These are phyloP conservation scores for Merodon equestris DNA, from an alignment of 2,888 invertebrate genomes.

Conservation along the genomic window DNA sequence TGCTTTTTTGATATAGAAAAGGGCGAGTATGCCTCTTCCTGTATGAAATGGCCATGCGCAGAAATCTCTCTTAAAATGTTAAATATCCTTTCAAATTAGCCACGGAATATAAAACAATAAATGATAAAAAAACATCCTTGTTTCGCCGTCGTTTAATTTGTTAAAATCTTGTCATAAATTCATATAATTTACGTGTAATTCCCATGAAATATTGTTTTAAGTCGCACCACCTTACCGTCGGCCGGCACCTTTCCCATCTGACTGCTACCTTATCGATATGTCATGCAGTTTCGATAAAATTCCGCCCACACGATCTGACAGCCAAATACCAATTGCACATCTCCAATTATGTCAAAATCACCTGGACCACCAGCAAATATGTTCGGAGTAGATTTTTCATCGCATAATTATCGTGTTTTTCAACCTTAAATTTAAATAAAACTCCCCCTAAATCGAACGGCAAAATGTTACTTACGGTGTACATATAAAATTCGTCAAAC, in stretches of 20 bases:
- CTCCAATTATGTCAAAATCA: conserved; percentile 62
- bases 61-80: too few species aligned
- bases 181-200: too few species aligned
- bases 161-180: too few species aligned
- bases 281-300: conserved; percentile 37
- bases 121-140: too few species aligned
- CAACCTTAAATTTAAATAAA: conserved; percentile 8
- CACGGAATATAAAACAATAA: too few species aligned
- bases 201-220: too few species aligned
- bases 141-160: too few species aligned
- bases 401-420: conserved; percentile 27
- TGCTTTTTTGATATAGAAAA: too few species aligned
- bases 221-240: conserved; percentile 15
- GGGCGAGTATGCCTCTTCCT: too few species aligned
- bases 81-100: too few species aligned
- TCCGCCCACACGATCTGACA: conserved; percentile 49
- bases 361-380: conserved; percentile 53
- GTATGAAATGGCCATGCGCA: too few species aligned
- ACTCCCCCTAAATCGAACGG: neutral
- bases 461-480: too few species aligned
- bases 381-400: conserved; percentile 23
- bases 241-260: conserved; percentile 25
- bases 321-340: conserved; percentile 28
- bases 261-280: conserved; percentile 21
- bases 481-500: neutral